Evolutionary conservation across 1,140 invertebrate species (phyloP).

Genomic region (Steinernema khuongi): DNA sequence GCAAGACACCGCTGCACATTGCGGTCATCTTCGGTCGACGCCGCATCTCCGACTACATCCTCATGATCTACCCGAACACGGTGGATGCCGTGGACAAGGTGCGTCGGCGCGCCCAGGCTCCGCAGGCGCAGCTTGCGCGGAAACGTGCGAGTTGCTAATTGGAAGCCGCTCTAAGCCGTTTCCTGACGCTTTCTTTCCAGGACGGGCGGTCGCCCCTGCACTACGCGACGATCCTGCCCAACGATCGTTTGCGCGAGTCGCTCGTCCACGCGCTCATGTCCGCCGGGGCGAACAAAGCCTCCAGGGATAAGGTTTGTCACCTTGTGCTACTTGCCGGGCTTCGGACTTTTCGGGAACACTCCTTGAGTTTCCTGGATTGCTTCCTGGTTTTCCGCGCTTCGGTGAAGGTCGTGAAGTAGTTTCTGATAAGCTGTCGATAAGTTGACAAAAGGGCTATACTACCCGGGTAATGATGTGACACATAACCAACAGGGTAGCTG

Average conservation of each 20-base stretch:
- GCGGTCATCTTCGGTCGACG: slow-evolving; percentile 67
- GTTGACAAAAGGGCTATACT: no score
- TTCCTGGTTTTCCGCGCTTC: no score
- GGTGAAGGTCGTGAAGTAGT: no score
- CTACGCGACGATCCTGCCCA: slow-evolving; percentile 67
- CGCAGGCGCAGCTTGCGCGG: neutral
- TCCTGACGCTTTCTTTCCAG: no score
- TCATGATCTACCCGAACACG: slow-evolving; percentile 44
- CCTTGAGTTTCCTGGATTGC: no score
- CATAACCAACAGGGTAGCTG: no score
- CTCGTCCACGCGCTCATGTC: neutral
- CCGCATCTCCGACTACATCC: slow-evolving; percentile 38
- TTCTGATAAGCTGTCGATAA: no score
- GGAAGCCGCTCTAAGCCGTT: no score
- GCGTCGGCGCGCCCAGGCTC: neutral
- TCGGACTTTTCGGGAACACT: no score
- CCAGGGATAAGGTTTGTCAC: slow-evolving; percentile 14
- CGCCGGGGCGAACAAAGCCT: neutral
- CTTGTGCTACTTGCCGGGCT: no score
- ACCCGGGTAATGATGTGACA: no score
- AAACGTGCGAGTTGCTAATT: neutral
- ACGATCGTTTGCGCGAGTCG: neutral
- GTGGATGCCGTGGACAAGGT: slow-evolving; percentile 26
- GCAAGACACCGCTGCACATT: slow-evolving; percentile 78
- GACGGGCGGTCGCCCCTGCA: slow-evolving; percentile 83